Percentiles rank a stretch among this genome's conserved stretches.
These are phyloP conservation scores for Grallaria varia DNA, from an alignment of 2,113 vertebrate species.

Conservation along the genomic window DNA sequence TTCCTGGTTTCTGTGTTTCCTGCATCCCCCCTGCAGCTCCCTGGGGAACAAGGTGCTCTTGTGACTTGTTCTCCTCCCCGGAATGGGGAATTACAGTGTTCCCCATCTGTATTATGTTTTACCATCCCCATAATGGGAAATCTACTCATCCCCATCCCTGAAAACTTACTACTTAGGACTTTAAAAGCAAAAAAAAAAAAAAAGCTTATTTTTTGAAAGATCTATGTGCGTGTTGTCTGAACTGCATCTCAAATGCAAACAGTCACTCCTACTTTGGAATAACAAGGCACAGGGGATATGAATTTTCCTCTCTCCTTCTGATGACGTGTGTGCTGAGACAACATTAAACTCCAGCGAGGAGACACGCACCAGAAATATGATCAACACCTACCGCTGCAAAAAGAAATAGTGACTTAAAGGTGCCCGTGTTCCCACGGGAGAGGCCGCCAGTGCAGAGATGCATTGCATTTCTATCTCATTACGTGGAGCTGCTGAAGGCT, in stretches of 20 bases:
- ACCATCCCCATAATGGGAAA: background rate
- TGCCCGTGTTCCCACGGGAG: background rate
- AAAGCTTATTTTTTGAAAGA: background rate
- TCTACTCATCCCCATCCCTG: background rate
- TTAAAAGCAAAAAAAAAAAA: background rate
- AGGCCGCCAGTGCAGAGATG: background rate
- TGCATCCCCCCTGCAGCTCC: background rate
- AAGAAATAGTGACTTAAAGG: slow-evolving; percentile 6
- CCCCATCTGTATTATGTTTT: background rate
- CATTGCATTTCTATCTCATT: slow-evolving; percentile 11
- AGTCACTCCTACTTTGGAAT: background rate
- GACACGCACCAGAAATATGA: background rate
- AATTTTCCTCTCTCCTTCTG: background rate
- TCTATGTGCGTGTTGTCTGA: background rate
- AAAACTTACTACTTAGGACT: background rate
- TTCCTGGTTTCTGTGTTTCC: background rate
- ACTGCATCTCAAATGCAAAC: background rate
- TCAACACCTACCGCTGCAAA: slow-evolving; percentile 7
- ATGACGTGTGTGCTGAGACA: background rate
- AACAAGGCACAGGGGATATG: background rate
- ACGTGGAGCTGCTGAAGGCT: background rate
- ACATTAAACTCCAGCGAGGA: background rate
- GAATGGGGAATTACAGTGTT: background rate
- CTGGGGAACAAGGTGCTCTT: background rate
- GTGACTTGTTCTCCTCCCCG: background rate